These are phyloP conservation scores for Harlomillsia oculata DNA, from an alignment of 1,140 invertebrate species.

Conservation along the genomic window DNA sequence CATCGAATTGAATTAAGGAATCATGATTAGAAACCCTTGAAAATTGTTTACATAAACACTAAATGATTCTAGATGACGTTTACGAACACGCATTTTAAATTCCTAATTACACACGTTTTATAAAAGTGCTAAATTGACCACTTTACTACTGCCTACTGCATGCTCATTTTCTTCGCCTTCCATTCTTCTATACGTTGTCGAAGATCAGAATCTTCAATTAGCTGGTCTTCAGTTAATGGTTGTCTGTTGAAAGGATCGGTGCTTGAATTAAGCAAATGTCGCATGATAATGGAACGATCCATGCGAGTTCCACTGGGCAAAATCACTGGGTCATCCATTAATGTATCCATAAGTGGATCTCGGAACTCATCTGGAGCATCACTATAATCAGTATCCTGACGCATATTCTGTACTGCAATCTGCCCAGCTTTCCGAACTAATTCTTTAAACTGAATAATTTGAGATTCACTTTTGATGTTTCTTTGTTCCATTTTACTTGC, in stretches of 20 bases:
- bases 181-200: slow-evolving; percentile 67
- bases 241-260: slow-evolving; percentile 97
- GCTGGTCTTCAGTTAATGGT: slow-evolving; percentile 77
- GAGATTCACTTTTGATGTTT: slow-evolving; percentile 68
- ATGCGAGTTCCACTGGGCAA: slow-evolving; percentile 90
- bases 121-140: too few relatives aligned
- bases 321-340: slow-evolving; percentile 92
- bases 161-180: slow-evolving; percentile 60
- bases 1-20: too few relatives aligned
- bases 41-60: too few relatives aligned
- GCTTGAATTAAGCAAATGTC: slow-evolving; percentile 87
- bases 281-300: slow-evolving; percentile 85
- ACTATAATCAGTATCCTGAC: slow-evolving; percentile 79
- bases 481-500: slow-evolving; percentile 66
- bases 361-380: slow-evolving; percentile 66
- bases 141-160: too few relatives aligned
- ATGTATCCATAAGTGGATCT: slow-evolving; percentile 94
- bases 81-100: too few relatives aligned
- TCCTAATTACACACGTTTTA: too few relatives aligned
- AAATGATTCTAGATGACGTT: too few relatives aligned
- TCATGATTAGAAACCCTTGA: too few relatives aligned
- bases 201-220: slow-evolving; percentile 59
- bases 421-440: slow-evolving; percentile 70
- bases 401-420: slow-evolving; percentile 70
- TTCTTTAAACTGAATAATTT: slow-evolving; percentile 70